Base-by-base conservation (phyloP, 2,797 vertebrate species). In the Cetoscarus ocellatus region DNA sequence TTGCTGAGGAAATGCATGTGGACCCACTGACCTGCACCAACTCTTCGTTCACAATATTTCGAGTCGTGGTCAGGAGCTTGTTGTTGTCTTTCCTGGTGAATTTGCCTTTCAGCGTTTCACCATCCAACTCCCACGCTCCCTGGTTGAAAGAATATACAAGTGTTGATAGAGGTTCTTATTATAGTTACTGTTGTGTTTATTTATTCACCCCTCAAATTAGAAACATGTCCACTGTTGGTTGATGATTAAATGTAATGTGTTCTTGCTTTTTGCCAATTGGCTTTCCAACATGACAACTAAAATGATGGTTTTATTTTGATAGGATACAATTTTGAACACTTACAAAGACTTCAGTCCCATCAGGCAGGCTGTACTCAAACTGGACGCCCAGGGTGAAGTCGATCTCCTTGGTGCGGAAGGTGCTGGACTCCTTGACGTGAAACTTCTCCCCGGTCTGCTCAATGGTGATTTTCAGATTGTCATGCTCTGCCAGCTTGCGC, bases 31-130 rank as follows among this genome's bases (percentile, higher is more conserved):
- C 97, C 95, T 99, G 97, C 49, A 97, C 85, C 1, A 99, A 86
- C 70, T 99, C 96, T 43, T 88, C 93, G 4, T 84, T 93, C 52
- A 93, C 35, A 3, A 99, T 63, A 81, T 92, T 73, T 82, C 96
- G 93, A 27, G 86, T 80, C 40, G 95, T 92, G 59, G 68, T 92
- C 76, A 99, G 93, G 13, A 86, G 72, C 18, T 98, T 98, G 66
- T 89, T 93, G 10, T 98, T 99, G 89, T 99, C 98, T 80, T 95
- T 94, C 42, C 96, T 95, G 70, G 75, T 94, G 85, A 99, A 99
- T 38, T 79, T 86, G 42, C 95, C 97, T 66, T 95, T 93, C 18
- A 98, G 76, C 62, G 82, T 88, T 3, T 95, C 92, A 9, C 94
- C 97, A 18, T 98, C 95, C 67, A 92, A 13, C 70, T 9, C 88